These are phyloP conservation scores for Bryconaethiops microstoma DNA, from an alignment of 2,797 vertebrate species.

Conservation along the genomic window DNA sequence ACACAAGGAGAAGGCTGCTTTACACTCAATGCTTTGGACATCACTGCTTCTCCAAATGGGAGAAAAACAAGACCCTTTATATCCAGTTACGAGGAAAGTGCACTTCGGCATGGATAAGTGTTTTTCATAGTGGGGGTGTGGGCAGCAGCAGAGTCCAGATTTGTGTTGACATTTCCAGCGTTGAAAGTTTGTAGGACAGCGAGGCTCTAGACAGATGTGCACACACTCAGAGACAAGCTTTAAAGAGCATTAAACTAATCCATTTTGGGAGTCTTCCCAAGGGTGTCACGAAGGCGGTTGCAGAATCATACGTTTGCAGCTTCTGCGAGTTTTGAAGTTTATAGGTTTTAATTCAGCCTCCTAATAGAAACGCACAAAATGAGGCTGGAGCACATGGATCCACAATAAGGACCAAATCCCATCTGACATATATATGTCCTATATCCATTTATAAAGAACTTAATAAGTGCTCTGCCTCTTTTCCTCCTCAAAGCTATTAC, in stretches of 20 bases:
- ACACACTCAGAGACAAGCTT: constrained; percentile 75
- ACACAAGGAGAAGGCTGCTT: constrained; percentile 74
- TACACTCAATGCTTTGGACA: constrained; percentile 78
- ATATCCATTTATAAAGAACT: constrained; percentile 75
- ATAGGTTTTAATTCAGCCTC: constrained; percentile 76
- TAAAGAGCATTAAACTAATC: constrained; percentile 83
- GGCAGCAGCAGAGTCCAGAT: constrained; percentile 71
- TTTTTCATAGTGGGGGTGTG: constrained; percentile 64
- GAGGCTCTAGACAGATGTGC: constrained; percentile 72
- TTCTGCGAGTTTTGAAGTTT: constrained; percentile 72
- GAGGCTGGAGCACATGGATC: constrained; percentile 68
- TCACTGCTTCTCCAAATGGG: constrained; percentile 66
- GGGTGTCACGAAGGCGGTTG: constrained; percentile 69
- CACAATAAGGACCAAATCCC: constrained; percentile 64
- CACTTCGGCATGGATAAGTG: constrained; percentile 76
- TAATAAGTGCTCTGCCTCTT: constrained; percentile 71
- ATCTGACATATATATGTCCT: constrained; percentile 74
- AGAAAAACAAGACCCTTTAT: constrained; percentile 72
- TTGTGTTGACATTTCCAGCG: constrained; percentile 76
- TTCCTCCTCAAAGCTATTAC: constrained; percentile 62
- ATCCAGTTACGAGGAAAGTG: constrained; percentile 73
- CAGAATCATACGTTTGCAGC: constrained; percentile 61
- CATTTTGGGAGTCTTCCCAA: constrained; percentile 74
- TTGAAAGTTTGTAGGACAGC: constrained; percentile 63
- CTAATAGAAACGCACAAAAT: constrained; percentile 61